Base-by-base conservation (phyloP, 2,888 invertebrate species). In the Lottia gigantea region DNA sequence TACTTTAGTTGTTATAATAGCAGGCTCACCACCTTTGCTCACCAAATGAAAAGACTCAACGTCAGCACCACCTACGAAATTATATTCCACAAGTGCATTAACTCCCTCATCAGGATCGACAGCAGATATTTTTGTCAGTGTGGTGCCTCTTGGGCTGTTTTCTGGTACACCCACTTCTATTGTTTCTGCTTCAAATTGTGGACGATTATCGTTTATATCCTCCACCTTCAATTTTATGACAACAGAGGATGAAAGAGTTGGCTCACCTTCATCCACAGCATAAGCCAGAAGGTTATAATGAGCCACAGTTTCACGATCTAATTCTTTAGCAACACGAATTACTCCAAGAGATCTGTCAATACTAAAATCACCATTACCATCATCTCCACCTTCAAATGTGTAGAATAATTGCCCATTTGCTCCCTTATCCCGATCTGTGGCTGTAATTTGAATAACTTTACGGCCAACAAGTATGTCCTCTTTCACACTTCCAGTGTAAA, bases 151-250 rank as follows among this genome's bases (percentile, higher is more conserved):
- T 0, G 98, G 97, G n/a, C 96, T 96, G 87, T 99, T 98, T 90
- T 99, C 98, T 0, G 95, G 91, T 6, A 98, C 94, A 86, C 95
- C 95, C 55, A 97, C 92, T 0, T 93, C 92, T 16, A 98, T 93
- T 85, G 94, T 94, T 82, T 96, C 95, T 2, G 94, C 94, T 74
- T 95, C 93, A 88, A 98, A 98, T 0, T 92, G 90, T 0, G 98
- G 98, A 1, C 94, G 92, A 87, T 98, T 98, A 85, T 99, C 98
- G 85, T 99, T 99, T 0, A 98, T 95, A 87, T 99, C 99, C 0
- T 94, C 94, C 0, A 98, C 93, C 0, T 95, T 93, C 79, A 99
- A 96, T 88, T 97, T 97, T 0, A 99, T 94, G 83, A 96, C 71
- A 6, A 88, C 86, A 6, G 87, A 83, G 1, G 89, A 81, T 3